Evolutionary conservation across 2,888 invertebrate genomes (phyloP), one percentile per base, ranked within the genome.

Genomic region (Folsomia candida): DNA sequence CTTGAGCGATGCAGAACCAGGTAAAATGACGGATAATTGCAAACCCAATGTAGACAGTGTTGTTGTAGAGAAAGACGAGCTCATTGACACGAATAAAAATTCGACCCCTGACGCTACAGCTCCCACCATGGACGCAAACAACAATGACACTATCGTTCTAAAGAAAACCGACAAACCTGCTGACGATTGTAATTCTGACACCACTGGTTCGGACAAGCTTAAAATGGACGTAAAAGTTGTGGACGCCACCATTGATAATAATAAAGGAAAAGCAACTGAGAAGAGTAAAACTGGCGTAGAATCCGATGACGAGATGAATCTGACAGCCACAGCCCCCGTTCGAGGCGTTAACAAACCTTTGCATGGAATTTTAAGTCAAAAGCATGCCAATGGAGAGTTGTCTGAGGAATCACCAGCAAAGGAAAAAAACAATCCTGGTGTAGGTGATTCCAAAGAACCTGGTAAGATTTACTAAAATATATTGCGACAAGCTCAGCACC

Each of bases 311-410:
- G 51, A 51, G 59, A 6, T 24, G 37, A 51, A n/a, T 62, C 61
- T 62, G 51, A 61, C 51, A 62, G 68, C 62, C 2, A 62, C 62
- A 25, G 62, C 62, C 9, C 62, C 62, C n/a, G 20, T 28, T 28
- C 62, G 62, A 25, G 62, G 62, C 26, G n/a, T 62, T 62, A 62
- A 26, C 28, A 75, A 73, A 67, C 75, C 75, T 47, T 73, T 75
- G 75, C 75, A 75, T 75, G 75, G 75, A 65, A 75, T 75, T 73
- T 70, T 75, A 71, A 75, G 73, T 70, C 71, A 69, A 25, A 73
- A 70, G 65, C 69, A 73, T 69, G 70, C 29, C 57, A 73, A 67
- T 73, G 75, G 73, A 69, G 67, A 75, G 67, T 69, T 72, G 75
- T 63, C 70, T 71, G 63, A 69, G 69, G 75, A 71, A 24, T 70